Percentiles rank a stretch among this genome's conserved stretches.
Conservation (phyloP, 2,888 invertebrate species). For the Lobophora halterata region DNA sequence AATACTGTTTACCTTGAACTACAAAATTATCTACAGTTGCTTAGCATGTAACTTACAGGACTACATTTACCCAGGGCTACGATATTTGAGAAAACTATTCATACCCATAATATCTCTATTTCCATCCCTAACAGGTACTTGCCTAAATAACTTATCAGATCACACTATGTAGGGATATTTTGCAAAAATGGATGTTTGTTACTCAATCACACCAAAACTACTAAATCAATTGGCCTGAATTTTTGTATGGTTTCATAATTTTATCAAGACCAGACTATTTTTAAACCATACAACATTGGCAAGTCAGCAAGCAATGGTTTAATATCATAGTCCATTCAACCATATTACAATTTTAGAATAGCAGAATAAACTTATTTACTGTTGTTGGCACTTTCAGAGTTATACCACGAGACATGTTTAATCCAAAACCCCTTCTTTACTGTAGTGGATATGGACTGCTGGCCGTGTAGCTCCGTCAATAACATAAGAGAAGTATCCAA, state of each 20-base stretch:
- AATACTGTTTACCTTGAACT: slow-evolving; percentile 59
- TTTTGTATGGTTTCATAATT: too few species aligned
- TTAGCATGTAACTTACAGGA: slow-evolving; percentile 88
- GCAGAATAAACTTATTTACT: too few species aligned
- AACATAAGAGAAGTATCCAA: slow-evolving; percentile 85
- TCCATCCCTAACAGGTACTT: slow-evolving; percentile 86
- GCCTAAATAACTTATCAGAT: too few species aligned
- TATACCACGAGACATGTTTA: slow-evolving; percentile 92
- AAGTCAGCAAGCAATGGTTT: too few species aligned
- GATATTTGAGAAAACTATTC: slow-evolving; percentile 85
- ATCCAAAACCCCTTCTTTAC: slow-evolving; percentile 91
- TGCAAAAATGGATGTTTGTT: too few species aligned
- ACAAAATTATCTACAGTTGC: slow-evolving; percentile 83
- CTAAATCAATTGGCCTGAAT: too few species aligned
- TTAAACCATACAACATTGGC: too few species aligned
- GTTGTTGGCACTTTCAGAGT: slow-evolving; percentile 73
- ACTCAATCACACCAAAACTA: too few species aligned
- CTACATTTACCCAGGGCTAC: slow-evolving; percentile 90
- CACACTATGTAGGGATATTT: too few species aligned
- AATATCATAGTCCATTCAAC: too few species aligned
- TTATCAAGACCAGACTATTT: too few species aligned
- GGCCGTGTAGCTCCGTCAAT: slow-evolving; percentile 88
- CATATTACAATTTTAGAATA: too few species aligned
- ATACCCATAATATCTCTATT: slow-evolving; percentile 88
- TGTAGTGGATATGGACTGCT: slow-evolving; percentile 91